phyloP scores from a whole-genome alignment of 1,140 invertebrate species.

The Cydia fagiglandana region DNA sequence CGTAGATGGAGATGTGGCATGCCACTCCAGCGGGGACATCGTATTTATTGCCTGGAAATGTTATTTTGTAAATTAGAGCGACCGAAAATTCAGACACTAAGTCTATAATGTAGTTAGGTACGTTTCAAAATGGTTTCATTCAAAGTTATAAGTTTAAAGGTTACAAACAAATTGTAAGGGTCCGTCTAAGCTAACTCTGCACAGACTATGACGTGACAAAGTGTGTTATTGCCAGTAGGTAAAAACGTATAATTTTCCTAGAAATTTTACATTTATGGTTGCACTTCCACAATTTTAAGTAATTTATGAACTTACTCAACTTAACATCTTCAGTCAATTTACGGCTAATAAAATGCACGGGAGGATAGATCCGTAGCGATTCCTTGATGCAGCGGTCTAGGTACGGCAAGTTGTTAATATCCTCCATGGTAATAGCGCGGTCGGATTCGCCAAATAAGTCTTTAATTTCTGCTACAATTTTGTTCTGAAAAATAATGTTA shows the following conservation, averaged over 20 bases:
- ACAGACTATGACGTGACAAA: too few relatives aligned
- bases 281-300: too few relatives aligned
- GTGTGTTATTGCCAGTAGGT: too few relatives aligned
- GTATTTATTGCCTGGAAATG: conserved; percentile 68
- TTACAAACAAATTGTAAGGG: too few relatives aligned
- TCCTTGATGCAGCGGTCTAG: conserved; percentile 84
- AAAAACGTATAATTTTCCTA: too few relatives aligned
- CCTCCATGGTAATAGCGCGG: conserved; percentile 74
- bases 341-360: conserved; percentile 83
- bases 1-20: conserved; percentile 80
- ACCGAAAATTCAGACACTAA: neutral
- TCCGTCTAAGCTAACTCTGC: too few relatives aligned
- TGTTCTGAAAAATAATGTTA: conserved; percentile 72
- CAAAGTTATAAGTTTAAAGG: too few relatives aligned
- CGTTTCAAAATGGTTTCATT: too few relatives aligned
- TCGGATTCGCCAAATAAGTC: conserved; percentile 77
- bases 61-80: neutral
- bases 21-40: conserved; percentile 78
- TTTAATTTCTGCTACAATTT: conserved; percentile 81
- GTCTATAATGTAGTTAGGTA: neutral
- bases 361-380: conserved; percentile 81
- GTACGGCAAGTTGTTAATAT: conserved; percentile 82
- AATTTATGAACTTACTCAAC: conserved; percentile 68
- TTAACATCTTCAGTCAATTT: conserved; percentile 75
- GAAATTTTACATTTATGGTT: too few relatives aligned